phyloP scores from a whole-genome alignment of 2,797 vertebrate species.

The Enteromius thamalakanensis region DNA sequence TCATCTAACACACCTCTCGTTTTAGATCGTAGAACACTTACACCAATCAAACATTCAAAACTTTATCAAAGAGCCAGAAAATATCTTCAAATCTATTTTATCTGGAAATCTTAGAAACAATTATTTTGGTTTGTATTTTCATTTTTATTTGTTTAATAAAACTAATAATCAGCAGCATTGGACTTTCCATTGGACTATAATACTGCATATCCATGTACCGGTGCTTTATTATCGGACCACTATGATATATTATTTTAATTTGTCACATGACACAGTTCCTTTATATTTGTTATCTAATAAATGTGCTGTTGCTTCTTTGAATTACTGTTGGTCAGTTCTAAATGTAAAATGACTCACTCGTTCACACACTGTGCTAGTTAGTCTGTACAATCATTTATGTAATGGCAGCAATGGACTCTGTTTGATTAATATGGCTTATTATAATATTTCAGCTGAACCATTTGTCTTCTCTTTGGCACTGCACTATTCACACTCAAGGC shows the following conservation, averaged over 20 bases:
- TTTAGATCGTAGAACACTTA: neutral
- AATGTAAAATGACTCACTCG: neutral
- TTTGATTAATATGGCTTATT: conserved; percentile 73
- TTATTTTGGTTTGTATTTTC: too few species aligned
- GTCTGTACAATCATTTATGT: conserved; percentile 27
- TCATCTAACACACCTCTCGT: neutral
- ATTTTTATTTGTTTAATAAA: too few species aligned
- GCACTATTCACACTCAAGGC: conserved; percentile 41
- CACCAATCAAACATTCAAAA: neutral
- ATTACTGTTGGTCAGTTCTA: neutral
- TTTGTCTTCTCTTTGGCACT: conserved; percentile 69
- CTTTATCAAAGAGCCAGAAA: too few species aligned
- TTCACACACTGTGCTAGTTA: neutral
- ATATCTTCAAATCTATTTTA: neutral
- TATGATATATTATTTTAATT: neutral
- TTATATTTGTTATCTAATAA: neutral
- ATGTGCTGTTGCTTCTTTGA: conserved; percentile 5
- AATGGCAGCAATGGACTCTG: conserved; percentile 2
- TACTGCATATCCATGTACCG: neutral
- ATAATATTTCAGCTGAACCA: conserved; percentile 65
- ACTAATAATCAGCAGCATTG: neutral
- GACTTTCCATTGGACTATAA: neutral
- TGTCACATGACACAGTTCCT: neutral
- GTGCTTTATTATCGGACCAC: neutral
- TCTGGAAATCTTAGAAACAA: neutral